Conservation (phyloP, 2,888 invertebrate species). For the Agrotis puta region DNA sequence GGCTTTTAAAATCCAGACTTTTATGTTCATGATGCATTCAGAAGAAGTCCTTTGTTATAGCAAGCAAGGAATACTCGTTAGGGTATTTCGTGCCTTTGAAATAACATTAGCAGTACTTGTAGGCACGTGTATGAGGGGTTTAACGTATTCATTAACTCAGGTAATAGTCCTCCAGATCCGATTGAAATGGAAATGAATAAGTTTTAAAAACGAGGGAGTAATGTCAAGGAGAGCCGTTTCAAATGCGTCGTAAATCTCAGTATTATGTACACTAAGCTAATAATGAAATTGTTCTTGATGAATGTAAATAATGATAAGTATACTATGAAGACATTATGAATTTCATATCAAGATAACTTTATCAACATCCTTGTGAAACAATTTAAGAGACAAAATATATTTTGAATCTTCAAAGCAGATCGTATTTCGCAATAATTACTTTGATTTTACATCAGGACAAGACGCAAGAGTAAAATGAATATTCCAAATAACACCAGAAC, state of each 20-base stretch:
- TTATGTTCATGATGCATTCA: constrained; percentile 85
- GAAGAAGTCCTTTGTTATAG: constrained; percentile 82
- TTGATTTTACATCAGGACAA: constrained; percentile 19
- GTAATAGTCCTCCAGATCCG: constrained; percentile 67
- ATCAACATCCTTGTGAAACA: neutral
- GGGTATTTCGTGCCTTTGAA: constrained; percentile 85
- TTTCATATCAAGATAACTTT: constrained; percentile 24
- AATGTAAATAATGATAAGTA: constrained; percentile 44
- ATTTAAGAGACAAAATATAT: constrained; percentile 18
- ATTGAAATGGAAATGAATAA: constrained; percentile 68
- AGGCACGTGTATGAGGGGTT: constrained; percentile 69
- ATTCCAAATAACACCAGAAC: constrained; percentile 30
- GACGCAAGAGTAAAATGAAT: constrained; percentile 31
- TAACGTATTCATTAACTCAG: constrained; percentile 75
- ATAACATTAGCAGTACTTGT: constrained; percentile 82
- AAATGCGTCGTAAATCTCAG: constrained; percentile 32
- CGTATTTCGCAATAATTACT: neutral
- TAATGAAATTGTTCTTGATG: constrained; percentile 27
- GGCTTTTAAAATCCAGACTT: constrained; percentile 79
- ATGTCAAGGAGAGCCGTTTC: constrained; percentile 33
- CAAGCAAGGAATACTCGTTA: constrained; percentile 85
- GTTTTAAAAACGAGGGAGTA: constrained; percentile 35
- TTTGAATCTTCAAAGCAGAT: constrained; percentile 6
- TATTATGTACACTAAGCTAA: constrained; percentile 12
- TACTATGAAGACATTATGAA: constrained; percentile 6